Evolutionary conservation across 2,888 invertebrate species (phyloP).

Genomic region (Pantelozetes paolii): DNA sequence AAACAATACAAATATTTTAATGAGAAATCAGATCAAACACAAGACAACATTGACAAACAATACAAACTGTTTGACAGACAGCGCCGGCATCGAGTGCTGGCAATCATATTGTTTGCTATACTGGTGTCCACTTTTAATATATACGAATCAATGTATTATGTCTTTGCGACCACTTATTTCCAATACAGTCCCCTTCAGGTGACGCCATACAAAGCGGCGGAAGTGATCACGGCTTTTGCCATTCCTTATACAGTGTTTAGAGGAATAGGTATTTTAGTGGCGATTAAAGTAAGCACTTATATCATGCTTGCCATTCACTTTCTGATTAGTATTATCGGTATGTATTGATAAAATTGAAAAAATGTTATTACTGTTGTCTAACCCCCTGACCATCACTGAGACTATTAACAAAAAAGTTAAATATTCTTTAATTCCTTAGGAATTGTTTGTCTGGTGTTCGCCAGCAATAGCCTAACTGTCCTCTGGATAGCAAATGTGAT

Average conservation of each 20-base stretch:
- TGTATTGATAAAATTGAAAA: too few relatives aligned
- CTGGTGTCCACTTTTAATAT: background rate
- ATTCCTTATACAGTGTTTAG: background rate
- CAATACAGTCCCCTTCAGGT: conserved; percentile 1
- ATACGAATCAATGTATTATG: background rate
- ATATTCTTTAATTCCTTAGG: too few relatives aligned
- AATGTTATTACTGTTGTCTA: too few relatives aligned
- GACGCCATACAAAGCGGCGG: background rate
- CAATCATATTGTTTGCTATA: background rate
- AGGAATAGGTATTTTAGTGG: background rate
- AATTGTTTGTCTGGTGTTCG: background rate
- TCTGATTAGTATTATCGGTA: background rate
- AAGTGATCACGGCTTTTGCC: background rate
- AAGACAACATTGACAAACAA: background rate
- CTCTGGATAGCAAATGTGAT: background rate
- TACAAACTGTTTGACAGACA: background rate
- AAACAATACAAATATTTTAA: background rate
- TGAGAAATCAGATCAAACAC: background rate
- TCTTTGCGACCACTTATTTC: conserved; percentile 1
- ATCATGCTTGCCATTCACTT: background rate
- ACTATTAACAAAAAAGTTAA: too few relatives aligned
- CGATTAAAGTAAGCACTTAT: background rate
- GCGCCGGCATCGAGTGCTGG: background rate
- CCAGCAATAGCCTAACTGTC: background rate
- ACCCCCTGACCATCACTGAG: too few relatives aligned